Base-by-base conservation (phyloP, 2,113 vertebrate genomes). In the Nansenia antarctica region DNA sequence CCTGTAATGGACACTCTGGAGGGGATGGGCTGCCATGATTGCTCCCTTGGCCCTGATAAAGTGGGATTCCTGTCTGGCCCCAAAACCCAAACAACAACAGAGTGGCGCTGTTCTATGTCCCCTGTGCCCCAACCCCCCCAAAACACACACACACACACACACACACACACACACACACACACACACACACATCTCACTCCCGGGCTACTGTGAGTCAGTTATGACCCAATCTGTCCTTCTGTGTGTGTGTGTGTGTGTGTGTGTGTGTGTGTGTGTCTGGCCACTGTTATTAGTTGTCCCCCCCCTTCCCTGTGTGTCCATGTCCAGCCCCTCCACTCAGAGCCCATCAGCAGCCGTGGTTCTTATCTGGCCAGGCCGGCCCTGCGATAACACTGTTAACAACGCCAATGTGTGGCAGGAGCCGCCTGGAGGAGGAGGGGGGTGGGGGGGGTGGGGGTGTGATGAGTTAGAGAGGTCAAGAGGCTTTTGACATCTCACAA, bases 331-430 rank as follows among this genome's bases (percentile, higher is more conserved):
- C 79, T 34, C 72, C 87, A 83, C 76, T 83, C 74, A 80, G 72
- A 73, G 69, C 72, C 81, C 88, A 70, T 84, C 88, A 54, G 76
- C 0, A 27, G 69, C 59, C 58, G 57, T 73, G 81, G 70, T 83
- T 84, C 88, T 91, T 92, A 92, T 91, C 93, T 88, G 32, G 30
- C 77, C 72, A 70, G 58, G 87, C 76, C 86, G 82, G 87, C 82
- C 84, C 80, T 71, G 85, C 27, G 91, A 93, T 94, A 94, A 92
- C 79, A 69, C 90, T 52, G 85, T 89, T 82, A 91, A 91, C 91
- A 87, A 86, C 88, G 73, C 77, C 84, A 90, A 85, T 88, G 90
- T 78, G 78, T 84, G 76, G 62, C 6, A 42, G 27, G 65, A 47
- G 39, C 31, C 47, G 52, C 68, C 82, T 77, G 76, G 78, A 86